Evolutionary conservation across 1,140 invertebrate species (phyloP), one percentile per base, ranked within the genome.

Genomic region (Melipona quadrifasciata): DNA sequence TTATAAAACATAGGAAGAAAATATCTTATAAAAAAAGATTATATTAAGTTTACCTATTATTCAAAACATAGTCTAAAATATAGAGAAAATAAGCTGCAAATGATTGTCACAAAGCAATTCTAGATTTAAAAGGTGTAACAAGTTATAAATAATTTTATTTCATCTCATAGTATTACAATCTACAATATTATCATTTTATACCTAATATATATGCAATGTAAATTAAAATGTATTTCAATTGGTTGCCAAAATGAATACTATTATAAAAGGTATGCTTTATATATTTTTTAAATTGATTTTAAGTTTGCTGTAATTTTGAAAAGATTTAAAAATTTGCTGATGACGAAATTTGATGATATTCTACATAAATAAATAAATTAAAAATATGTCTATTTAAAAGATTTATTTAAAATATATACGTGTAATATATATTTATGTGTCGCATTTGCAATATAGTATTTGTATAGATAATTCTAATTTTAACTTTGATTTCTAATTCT

Each of bases 291-390:
- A 39, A 39, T 39, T 39, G 39, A 6, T 39, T 47, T 47, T 51
- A 68, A 77, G 19, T 61, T 70, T 34, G 39, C 58, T 83, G 81
- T 78, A 70, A 6, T 39, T 39, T 39, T 6, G 39, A 39, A 39
- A 58, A 19, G 47, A 61, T 77, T 57, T 21, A 24, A 10, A 31
- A 27, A 31, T 77, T 70, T 68, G 11, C 14, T n/a, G n/a, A n/a
- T n/a, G n/a, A n/a, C n/a, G n/a, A n/a, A n/a, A n/a, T n/a, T 77
- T 55, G 68, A 58, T 19, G 74, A 70, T 85, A 31, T 70, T 65
- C 34, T 21, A 53, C 10, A 64, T 71, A 64, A 85, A 77, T 82
- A 79, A 80, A 86, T 80, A 61, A 86, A 82, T 68, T 75, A 67
- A 24, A 65, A 51, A 65, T 21, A 67, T 51, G 53, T 71, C 65